These are phyloP conservation scores for Drosophila lacicola DNA, from an alignment of 2,888 invertebrate species.

Conservation along the genomic window DNA sequence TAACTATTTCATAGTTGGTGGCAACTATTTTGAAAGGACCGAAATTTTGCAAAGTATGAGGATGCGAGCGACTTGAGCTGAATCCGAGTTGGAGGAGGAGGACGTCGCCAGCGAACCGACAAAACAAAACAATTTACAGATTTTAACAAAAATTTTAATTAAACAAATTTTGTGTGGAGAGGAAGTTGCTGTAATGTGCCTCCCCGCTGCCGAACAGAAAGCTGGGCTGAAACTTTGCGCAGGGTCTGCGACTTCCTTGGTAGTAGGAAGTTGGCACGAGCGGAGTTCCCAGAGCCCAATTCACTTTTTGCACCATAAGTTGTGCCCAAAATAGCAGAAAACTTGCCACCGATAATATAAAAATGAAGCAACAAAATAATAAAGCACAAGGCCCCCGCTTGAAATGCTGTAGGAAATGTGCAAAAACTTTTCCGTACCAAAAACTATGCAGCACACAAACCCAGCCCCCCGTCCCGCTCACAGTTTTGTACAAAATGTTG, in stretches of 20 bases:
- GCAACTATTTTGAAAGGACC: slow-evolving; percentile 58
- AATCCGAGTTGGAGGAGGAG: slow-evolving; percentile 19
- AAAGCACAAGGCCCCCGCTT: slow-evolving; percentile 36
- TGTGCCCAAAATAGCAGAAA: slow-evolving; percentile 77
- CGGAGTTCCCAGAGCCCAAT: slow-evolving; percentile 46
- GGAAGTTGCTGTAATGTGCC: slow-evolving; percentile 66
- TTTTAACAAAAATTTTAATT: slow-evolving; percentile 80
- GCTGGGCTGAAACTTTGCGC: slow-evolving; percentile 55
- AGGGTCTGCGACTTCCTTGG: slow-evolving; percentile 75
- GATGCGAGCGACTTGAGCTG: slow-evolving; percentile 13
- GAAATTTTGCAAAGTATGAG: slow-evolving; percentile 3
- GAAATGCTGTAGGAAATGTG: slow-evolving; percentile 64
- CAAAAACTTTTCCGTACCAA: slow-evolving; percentile 62
- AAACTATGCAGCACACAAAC: slow-evolving; percentile 55
- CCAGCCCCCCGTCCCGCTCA: neutral
- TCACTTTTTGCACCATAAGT: slow-evolving; percentile 79
- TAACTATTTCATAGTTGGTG: slow-evolving; percentile 55
- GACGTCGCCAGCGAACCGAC: slow-evolving; percentile 28
- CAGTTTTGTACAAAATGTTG: slow-evolving; percentile 20
- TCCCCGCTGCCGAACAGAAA: slow-evolving; percentile 10
- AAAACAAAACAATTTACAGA: slow-evolving; percentile 77
- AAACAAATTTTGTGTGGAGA: slow-evolving; percentile 77
- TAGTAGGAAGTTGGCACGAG: slow-evolving; percentile 74
- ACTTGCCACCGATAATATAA: slow-evolving; percentile 69
- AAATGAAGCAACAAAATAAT: slow-evolving; percentile 66